phyloP scores from a whole-genome alignment of 2,888 invertebrate species.

The Chrysina gloriosa region DNA sequence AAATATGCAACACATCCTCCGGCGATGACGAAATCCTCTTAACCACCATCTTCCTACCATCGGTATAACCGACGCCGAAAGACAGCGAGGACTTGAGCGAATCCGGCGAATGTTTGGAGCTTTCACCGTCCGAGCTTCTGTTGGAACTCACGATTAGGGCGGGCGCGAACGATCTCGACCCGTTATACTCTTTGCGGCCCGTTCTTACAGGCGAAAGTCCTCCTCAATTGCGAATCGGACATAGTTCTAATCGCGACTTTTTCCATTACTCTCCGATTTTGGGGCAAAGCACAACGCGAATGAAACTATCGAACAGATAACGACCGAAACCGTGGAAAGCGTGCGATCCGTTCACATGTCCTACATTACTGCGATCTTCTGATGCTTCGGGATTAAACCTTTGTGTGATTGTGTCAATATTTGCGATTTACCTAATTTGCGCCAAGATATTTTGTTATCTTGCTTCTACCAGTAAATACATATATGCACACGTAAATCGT shows the following conservation, averaged over 20 bases:
- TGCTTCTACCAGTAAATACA: neutral
- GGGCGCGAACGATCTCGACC: neutral
- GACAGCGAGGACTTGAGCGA: conserved; percentile 6
- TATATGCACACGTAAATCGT: neutral
- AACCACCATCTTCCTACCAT: conserved; percentile 15
- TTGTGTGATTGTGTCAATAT: conserved; percentile 17
- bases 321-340: neutral
- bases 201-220: neutral
- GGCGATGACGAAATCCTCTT: conserved; percentile 23
- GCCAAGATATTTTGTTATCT: conserved; percentile 21
- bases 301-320: neutral
- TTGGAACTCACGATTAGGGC: neutral
- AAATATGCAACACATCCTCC: neutral
- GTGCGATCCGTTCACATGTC: neutral
- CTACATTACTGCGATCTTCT: neutral
- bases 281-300: neutral
- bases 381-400: conserved; percentile 2
- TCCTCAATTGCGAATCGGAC: conserved; percentile 20
- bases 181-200: neutral
- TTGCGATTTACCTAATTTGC: conserved; percentile 33
- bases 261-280: neutral
- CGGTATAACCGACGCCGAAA: conserved; percentile 23
- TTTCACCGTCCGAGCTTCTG: neutral
- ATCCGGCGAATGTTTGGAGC: conserved; percentile 6
- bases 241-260: conserved; percentile 4